Conservation (phyloP, 2,113 vertebrate genomes). For the Erinaceus europaeus region DNA sequence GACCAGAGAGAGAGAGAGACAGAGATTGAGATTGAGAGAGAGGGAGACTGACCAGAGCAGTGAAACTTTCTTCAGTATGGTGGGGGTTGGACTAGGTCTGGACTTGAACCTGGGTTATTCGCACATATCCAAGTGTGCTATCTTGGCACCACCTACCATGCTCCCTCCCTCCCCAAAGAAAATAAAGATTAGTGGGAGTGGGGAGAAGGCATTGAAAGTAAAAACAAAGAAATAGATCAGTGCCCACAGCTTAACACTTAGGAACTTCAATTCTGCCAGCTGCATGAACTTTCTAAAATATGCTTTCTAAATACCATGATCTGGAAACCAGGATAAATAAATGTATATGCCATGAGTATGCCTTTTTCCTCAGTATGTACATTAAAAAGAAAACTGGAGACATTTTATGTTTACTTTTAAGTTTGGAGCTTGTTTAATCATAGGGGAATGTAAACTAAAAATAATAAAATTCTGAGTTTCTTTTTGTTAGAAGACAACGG, state of each 20-base stretch:
- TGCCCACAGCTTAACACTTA: not conserved
- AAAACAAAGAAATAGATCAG: not conserved
- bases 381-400: not conserved
- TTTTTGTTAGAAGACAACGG: no score
- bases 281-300: not conserved
- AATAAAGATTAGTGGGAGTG: rapidly evolving
- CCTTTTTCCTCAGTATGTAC: not conserved
- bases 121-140: no score
- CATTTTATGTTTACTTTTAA: not conserved
- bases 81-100: no score
- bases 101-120: no score
- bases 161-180: no score
- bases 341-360: not conserved
- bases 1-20: no score
- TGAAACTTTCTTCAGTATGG: no score
- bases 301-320: not conserved
- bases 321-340: not conserved
- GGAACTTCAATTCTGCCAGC: not conserved
- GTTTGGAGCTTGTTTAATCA: not conserved
- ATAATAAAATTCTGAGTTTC: not conserved
- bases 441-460: not conserved
- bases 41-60: no score
- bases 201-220: not conserved
- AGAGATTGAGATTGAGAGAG: no score
- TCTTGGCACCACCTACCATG: no score